Conservation (phyloP, 2,113 vertebrate genomes). For the Collichthys lucidus region DNA sequence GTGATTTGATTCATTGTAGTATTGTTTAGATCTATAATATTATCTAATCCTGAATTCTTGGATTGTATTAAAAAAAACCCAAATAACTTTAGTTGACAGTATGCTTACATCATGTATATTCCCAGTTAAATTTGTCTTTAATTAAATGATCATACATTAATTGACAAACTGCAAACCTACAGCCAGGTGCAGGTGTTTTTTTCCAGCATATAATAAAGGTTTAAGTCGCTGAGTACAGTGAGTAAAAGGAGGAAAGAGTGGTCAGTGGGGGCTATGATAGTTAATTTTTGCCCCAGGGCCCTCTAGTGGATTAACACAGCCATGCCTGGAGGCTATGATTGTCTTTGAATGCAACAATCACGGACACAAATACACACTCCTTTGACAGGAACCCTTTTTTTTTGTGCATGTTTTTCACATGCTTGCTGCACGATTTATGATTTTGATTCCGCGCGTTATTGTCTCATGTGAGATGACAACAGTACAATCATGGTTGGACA, state of each 20-base stretch:
- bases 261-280: background rate
- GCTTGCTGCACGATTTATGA: background rate
- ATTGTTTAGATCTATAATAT: background rate
- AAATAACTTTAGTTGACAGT: background rate
- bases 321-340: background rate
- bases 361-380: background rate
- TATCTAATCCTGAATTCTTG: background rate
- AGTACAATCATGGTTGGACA: conserved; percentile 14
- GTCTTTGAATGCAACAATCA: conserved; percentile 2
- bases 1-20: conserved; percentile 1
- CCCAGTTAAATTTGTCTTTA: background rate
- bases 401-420: background rate
- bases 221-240: background rate
- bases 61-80: background rate
- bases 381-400: background rate
- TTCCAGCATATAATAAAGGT: background rate
- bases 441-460: background rate
- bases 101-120: background rate
- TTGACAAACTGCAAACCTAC: background rate
- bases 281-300: background rate
- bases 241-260: background rate
- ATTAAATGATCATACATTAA: background rate
- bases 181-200: background rate
- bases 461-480: conserved; percentile 7
- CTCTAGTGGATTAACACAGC: background rate